Evolutionary conservation across 2,888 invertebrate species (phyloP).

Genomic region (Pyrrhosoma nymphula): DNA sequence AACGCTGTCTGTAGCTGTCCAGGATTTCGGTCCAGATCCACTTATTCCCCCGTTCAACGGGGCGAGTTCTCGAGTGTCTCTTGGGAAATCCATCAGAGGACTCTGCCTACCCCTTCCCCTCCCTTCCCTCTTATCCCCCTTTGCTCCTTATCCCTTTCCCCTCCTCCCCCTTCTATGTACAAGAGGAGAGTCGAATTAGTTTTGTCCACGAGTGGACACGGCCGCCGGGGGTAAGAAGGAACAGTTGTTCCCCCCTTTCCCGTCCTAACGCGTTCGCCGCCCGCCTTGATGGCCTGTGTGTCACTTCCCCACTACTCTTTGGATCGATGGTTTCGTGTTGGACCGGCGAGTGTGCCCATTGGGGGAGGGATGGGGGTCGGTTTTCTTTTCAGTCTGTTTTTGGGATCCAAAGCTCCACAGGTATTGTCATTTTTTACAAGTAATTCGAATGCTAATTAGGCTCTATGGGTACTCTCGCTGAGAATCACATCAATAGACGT

Average conservation of each 20-base stretch:
- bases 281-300: not conserved
- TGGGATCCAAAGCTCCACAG: too few relatives aligned
- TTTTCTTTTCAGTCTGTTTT: too few relatives aligned
- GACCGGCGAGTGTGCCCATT: not conserved
- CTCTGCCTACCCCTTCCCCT: not conserved
- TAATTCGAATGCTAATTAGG: too few relatives aligned
- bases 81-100: not conserved
- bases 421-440: too few relatives aligned
- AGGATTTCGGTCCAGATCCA: not conserved
- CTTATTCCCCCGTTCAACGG: not conserved
- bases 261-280: not conserved
- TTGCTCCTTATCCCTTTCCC: not conserved
- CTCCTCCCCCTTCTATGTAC: not conserved
- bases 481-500: too few relatives aligned
- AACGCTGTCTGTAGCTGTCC: not conserved
- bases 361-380: too few relatives aligned
- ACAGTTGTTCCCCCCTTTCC: not conserved
- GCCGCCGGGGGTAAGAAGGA: not conserved
- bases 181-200: not conserved
- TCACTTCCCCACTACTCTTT: not conserved
- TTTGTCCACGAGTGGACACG: not conserved
- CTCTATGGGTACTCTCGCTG: too few relatives aligned
- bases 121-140: too few relatives aligned
- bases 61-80: not conserved
- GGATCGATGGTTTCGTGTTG: not conserved